Percentiles rank a stretch among this genome's conserved stretches.
phyloP scores from a whole-genome alignment of 1,140 invertebrate genomes.

The Acyrthosiphon pisum region DNA sequence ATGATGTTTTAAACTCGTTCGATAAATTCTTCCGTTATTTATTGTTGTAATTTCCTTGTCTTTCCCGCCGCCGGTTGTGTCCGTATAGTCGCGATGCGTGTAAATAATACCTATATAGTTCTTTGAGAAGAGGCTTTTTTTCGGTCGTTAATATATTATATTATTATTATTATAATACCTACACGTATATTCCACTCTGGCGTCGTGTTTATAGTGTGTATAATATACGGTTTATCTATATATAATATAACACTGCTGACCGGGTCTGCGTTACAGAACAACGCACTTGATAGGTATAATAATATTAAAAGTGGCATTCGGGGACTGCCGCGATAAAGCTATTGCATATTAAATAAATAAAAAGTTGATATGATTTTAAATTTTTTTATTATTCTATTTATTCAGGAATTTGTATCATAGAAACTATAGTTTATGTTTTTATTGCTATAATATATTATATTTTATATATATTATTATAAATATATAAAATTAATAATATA shows the following conservation, averaged over 20 bases:
- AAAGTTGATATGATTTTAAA: too few species aligned
- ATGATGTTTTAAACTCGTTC: background rate
- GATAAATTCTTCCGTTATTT: background rate
- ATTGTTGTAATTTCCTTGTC: conserved; percentile 1
- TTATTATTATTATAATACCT: background rate
- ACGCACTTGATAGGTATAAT: background rate
- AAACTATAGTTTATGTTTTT: too few species aligned
- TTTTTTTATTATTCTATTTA: too few species aligned
- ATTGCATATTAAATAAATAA: too few species aligned
- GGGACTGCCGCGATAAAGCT: too few species aligned
- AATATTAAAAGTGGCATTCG: too few species aligned
- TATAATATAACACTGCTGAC: background rate
- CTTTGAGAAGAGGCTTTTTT: background rate
- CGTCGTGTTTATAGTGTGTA: too few species aligned
- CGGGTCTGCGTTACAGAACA: background rate
- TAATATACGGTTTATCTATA: too few species aligned
- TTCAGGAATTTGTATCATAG: too few species aligned
- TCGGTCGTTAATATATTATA: background rate
- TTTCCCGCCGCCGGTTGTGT: background rate
- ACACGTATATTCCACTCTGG: background rate
- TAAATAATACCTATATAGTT: background rate
- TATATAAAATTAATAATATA: too few species aligned
- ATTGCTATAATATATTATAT: too few species aligned
- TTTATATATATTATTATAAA: too few species aligned
- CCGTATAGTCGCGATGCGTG: background rate